phyloP scores from a whole-genome alignment of 2,888 invertebrate species.

The Ceraclea dissimilis region DNA sequence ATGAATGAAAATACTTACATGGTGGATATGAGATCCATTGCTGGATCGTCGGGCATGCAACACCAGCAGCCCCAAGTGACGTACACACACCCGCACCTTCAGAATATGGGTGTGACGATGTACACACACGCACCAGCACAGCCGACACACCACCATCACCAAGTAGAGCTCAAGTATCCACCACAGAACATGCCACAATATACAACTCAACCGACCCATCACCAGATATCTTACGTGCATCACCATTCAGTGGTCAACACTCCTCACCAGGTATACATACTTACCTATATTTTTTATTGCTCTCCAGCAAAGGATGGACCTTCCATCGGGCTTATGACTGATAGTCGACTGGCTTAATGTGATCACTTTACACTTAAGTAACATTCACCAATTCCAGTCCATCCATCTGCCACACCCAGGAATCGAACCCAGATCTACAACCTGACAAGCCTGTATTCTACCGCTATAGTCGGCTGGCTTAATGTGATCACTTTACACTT shows the following conservation, averaged over 20 bases:
- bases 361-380: too few relatives aligned
- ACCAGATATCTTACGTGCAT: constrained; percentile 5
- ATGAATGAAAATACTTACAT: constrained; percentile 1
- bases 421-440: too few relatives aligned
- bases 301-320: too few relatives aligned
- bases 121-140: not conserved
- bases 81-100: not conserved
- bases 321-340: too few relatives aligned
- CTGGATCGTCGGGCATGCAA: not conserved
- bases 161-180: not conserved
- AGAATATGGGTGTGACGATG: not conserved
- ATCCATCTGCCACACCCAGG: too few relatives aligned
- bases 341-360: too few relatives aligned
- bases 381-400: too few relatives aligned
- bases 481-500: too few relatives aligned
- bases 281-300: too few relatives aligned
- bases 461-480: too few relatives aligned
- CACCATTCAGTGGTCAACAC: not conserved
- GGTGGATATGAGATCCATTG: constrained; percentile 2
- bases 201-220: not conserved
- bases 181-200: not conserved
- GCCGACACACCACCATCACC: not conserved
- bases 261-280: not conserved
- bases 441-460: too few relatives aligned
- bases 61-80: not conserved